phyloP scores from a whole-genome alignment of 2,797 vertebrate species.

The Sternotherus odoratus region DNA sequence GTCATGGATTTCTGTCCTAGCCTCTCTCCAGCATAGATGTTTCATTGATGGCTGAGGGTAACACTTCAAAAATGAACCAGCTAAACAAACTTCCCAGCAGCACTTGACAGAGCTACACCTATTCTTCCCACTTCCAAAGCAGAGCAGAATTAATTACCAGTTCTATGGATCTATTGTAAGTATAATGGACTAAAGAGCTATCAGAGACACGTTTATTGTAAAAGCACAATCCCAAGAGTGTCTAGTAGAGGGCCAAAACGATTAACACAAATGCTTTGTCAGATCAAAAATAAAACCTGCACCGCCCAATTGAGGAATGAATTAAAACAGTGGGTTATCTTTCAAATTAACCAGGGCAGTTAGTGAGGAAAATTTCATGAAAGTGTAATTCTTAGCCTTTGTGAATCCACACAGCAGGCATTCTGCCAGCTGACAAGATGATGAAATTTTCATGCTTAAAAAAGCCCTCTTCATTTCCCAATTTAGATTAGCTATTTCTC shows the following conservation, averaged over 20 bases:
- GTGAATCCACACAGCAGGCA: constrained; percentile 90
- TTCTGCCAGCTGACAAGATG: constrained; percentile 90
- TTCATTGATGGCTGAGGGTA: constrained; percentile 82
- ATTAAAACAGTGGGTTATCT: constrained; percentile 92
- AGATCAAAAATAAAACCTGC: constrained; percentile 90
- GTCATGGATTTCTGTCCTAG: constrained; percentile 68
- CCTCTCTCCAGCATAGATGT: constrained; percentile 67
- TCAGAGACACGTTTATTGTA: constrained; percentile 91
- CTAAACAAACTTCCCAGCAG: constrained; percentile 90
- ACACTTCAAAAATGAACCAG: constrained; percentile 88
- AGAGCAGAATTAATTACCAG: constrained; percentile 91
- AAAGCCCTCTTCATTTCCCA: constrained; percentile 88
- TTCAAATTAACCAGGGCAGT: constrained; percentile 92
- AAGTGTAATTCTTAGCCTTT: constrained; percentile 91
- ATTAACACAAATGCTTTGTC: constrained; percentile 91
- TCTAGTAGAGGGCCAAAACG: constrained; percentile 89
- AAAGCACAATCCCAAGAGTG: constrained; percentile 90
- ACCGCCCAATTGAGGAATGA: constrained; percentile 89
- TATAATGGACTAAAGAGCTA: constrained; percentile 92
- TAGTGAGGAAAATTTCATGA: constrained; percentile 91
- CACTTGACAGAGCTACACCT: constrained; percentile 89
- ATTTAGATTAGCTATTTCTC: constrained; percentile 89
- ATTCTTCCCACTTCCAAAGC: constrained; percentile 90
- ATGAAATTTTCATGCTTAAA: constrained; percentile 91
- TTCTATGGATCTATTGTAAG: constrained; percentile 91